Base-by-base conservation (phyloP, 1,140 invertebrate genomes). In the Oedothorax gibbosus region DNA sequence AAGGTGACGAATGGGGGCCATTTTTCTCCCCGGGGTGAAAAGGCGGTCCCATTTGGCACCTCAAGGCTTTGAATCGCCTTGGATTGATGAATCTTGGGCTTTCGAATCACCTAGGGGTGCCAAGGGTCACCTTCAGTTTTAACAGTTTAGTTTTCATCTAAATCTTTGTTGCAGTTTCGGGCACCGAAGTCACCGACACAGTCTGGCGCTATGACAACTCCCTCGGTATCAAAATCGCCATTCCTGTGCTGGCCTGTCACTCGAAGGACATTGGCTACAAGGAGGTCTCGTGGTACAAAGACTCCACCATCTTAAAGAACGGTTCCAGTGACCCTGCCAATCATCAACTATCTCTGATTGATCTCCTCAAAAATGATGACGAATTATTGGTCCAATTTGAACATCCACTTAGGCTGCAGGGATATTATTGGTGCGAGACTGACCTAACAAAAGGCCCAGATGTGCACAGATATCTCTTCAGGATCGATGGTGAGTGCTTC, bases 341-440 rank as follows among this genome's bases (percentile, higher is more conserved):
- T 49, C 81, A 84, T 50, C 56, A 66, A 11, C 11, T 75, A 5
- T 14, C 72, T 14, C 18, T 84, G 8, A 20, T 11, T 2, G n/a
- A 72, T 12, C 15, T 76, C 0, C 50, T 71, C 2, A 18, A 60
- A 0, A 56, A 57, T 7, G 7, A 11, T 0, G n/a, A 68, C 0
- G 35, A 35, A 35, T 35, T 35, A 35, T 53, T n/a, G 0, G 4
- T 53, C 6, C 15, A 71, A 2, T 82, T 82, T 57, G 68, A 82
- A 1, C 15, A 76, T 57, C 81, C 72, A 14, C 7, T 75, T 10
- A 56, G 66, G 18, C 51, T 84, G 0, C 81, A 84, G 76, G 81
- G 81, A 49, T 84, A 84, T 21, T 84, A 73, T 15, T 75, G 71
- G 71, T 84, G 81, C 53, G 81, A 75, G 56, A 84, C 81, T 11